Evolutionary conservation across 2,113 vertebrate species (phyloP).

Genomic region (Vulpes ferrilata): DNA sequence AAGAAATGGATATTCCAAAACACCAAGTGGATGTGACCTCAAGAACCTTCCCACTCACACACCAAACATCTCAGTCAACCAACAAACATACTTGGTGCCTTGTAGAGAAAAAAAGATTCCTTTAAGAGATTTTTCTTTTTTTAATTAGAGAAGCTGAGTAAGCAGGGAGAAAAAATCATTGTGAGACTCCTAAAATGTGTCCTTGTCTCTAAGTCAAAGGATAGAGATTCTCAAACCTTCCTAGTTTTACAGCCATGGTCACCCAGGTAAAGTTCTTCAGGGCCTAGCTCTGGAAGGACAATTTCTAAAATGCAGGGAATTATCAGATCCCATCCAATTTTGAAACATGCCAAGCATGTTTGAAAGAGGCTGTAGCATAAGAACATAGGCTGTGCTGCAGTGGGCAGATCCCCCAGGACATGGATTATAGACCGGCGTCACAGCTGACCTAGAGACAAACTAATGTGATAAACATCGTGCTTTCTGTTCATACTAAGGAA

Average conservation of each 20-base stretch:
- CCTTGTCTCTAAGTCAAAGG: conserved; percentile 16
- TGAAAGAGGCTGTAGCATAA: not conserved
- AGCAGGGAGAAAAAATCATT: not conserved
- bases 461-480: not conserved
- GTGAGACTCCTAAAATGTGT: not conserved
- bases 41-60: not conserved
- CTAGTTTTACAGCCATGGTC: not conserved
- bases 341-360: not conserved
- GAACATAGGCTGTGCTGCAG: not conserved
- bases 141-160: conserved; percentile 8
- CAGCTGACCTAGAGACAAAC: not conserved
- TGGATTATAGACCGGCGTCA: not conserved
- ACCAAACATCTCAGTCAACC: not conserved
- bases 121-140: not conserved
- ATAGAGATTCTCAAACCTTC: not conserved
- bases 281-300: not conserved
- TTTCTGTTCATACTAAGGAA: not conserved
- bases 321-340: not conserved
- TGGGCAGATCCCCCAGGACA: not conserved
- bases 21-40: not conserved
- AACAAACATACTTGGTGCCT: not conserved
- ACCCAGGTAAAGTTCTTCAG: not conserved
- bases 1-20: not conserved
- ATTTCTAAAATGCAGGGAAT: not conserved
- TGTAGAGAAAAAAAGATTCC: not conserved